Conservation (phyloP, 2,113 vertebrate species). For the Columbina picui region DNA sequence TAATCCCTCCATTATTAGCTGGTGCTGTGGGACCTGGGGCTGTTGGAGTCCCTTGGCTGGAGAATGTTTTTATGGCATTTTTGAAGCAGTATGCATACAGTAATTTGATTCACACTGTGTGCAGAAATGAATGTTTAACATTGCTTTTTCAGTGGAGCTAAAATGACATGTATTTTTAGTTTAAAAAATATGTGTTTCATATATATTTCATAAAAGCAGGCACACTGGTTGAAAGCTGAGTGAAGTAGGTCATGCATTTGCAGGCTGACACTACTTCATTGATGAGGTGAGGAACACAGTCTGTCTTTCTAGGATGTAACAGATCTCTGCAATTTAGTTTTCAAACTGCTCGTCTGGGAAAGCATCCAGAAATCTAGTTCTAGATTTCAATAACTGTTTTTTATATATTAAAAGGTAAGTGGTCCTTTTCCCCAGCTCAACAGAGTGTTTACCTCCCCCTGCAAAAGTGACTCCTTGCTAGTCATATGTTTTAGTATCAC, state of each 20-base stretch:
- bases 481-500: not conserved
- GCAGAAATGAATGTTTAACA: slow-evolving; percentile 54
- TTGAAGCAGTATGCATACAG: not conserved
- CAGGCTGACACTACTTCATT: slow-evolving; percentile 45
- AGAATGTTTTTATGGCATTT: not conserved
- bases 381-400: slow-evolving; percentile 9
- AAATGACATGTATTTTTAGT: slow-evolving; percentile 52
- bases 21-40: not conserved
- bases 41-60: not conserved
- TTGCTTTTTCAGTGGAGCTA: slow-evolving; percentile 42
- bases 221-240: slow-evolving; percentile 35
- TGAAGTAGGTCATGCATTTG: slow-evolving; percentile 34
- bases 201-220: slow-evolving; percentile 47
- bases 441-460: not conserved
- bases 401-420: slow-evolving; percentile 2
- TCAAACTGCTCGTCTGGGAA: slow-evolving; percentile 16
- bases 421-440: not conserved
- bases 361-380: slow-evolving; percentile 34
- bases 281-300: slow-evolving; percentile 39
- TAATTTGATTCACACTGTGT: slow-evolving; percentile 36
- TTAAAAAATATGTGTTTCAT: slow-evolving; percentile 15
- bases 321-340: slow-evolving; percentile 21
- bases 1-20: not conserved
- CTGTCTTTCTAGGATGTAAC: slow-evolving; percentile 29
- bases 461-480: not conserved